A percentile compares a stretch with the other conserved stretches of the same genome.
These are phyloP conservation scores for Cryptus armator DNA, from an alignment of 2,888 invertebrate genomes.

Conservation along the genomic window DNA sequence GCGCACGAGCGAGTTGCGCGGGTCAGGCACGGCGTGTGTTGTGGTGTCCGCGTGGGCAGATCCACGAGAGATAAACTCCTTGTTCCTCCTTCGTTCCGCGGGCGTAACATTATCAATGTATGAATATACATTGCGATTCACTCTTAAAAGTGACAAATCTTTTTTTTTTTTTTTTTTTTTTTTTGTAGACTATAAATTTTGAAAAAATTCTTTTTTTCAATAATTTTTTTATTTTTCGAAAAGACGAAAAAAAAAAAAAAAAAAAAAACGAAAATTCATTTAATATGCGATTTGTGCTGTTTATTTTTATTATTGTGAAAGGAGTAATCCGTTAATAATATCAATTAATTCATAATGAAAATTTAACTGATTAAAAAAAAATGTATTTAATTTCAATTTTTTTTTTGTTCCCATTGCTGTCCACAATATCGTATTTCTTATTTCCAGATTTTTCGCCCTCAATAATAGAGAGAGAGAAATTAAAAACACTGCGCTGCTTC, in stretches of 20 bases:
- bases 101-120: neutral
- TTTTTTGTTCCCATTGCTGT: too few species aligned
- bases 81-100: neutral
- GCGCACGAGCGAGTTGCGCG: slow-evolving; percentile 55
- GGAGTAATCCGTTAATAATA: too few species aligned
- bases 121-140: neutral
- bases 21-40: slow-evolving; percentile 58
- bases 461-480: neutral
- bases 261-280: too few species aligned
- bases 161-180: neutral
- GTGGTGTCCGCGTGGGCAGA: slow-evolving; percentile 26
- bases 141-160: neutral
- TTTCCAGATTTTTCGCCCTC: too few species aligned
- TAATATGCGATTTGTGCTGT: too few species aligned
- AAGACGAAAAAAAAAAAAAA: too few species aligned
- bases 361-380: neutral
- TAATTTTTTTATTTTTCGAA: too few species aligned
- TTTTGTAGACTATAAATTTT: neutral
- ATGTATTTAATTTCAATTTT: too few species aligned
- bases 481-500: neutral
- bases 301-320: too few species aligned
- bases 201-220: neutral
- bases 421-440: too few species aligned
- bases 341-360: too few species aligned
- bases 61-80: slow-evolving; percentile 9